Evolutionary conservation across 1,140 invertebrate genomes (phyloP).

Genomic region (Sesamia nonagrioides): DNA sequence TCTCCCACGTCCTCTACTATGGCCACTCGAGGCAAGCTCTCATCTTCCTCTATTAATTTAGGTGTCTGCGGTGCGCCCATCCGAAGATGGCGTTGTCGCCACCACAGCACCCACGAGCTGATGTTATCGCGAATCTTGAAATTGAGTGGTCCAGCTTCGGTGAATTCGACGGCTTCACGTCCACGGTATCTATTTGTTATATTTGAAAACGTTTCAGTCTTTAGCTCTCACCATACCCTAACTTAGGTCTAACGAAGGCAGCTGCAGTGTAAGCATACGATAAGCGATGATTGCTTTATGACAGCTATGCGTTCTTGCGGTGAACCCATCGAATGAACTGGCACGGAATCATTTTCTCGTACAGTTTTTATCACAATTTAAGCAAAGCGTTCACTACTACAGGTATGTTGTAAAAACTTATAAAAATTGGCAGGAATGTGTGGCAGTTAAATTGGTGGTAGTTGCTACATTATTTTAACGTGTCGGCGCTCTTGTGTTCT

Average conservation of each 20-base stretch:
- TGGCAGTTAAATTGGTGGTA: slow-evolving; percentile 68
- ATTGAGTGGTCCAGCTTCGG: slow-evolving; percentile 56
- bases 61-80: slow-evolving; percentile 85
- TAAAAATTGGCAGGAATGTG: slow-evolving; percentile 77
- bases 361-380: slow-evolving; percentile 56
- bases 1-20: slow-evolving; percentile 70
- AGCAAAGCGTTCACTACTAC: slow-evolving; percentile 59
- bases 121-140: slow-evolving; percentile 84
- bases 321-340: slow-evolving; percentile 31
- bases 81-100: slow-evolving; percentile 84
- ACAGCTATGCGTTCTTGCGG: slow-evolving; percentile 44
- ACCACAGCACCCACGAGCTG: slow-evolving; percentile 85
- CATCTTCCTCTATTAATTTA: slow-evolving; percentile 80
- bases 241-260: slow-evolving; percentile 73
- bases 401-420: slow-evolving; percentile 62
- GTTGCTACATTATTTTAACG: slow-evolving; percentile 66
- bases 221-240: slow-evolving; percentile 63
- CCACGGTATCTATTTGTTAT: slow-evolving; percentile 54
- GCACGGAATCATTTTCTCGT: slow-evolving; percentile 20
- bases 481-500: slow-evolving; percentile 63
- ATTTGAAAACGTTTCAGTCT: slow-evolving; percentile 51
- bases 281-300: slow-evolving; percentile 54
- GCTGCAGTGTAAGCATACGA: slow-evolving; percentile 69
- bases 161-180: slow-evolving; percentile 56
- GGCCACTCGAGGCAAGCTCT: slow-evolving; percentile 74